Evolutionary conservation across 2,888 invertebrate genomes (phyloP).

Genomic region (Apoda limacodes): DNA sequence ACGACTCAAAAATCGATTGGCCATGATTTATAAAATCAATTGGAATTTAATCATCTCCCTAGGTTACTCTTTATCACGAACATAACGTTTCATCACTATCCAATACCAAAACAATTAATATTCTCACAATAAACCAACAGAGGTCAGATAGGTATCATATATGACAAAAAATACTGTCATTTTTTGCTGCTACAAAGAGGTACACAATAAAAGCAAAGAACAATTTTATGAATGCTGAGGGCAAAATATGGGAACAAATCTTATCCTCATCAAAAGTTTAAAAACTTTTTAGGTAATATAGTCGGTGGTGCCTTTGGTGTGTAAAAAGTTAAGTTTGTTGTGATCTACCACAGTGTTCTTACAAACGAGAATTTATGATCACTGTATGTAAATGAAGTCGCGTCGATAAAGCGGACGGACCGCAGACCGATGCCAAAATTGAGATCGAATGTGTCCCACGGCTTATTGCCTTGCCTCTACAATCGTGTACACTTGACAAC

Average conservation of each 20-base stretch:
- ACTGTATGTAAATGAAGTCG: slow-evolving; percentile 61
- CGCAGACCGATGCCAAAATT: neutral
- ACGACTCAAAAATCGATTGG: too few relatives aligned
- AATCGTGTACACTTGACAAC: slow-evolving; percentile 18
- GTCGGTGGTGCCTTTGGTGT: too few relatives aligned
- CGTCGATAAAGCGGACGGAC: neutral
- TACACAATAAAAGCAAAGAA: slow-evolving; percentile 67
- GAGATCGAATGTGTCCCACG: neutral
- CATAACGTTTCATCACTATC: too few relatives aligned
- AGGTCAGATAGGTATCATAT: slow-evolving; percentile 41
- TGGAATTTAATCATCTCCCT: too few relatives aligned
- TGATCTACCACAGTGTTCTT: too few relatives aligned
- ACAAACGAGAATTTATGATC: slow-evolving; percentile 68
- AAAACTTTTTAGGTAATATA: too few relatives aligned
- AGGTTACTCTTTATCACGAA: too few relatives aligned
- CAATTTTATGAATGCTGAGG: too few relatives aligned
- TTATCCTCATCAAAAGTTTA: too few relatives aligned
- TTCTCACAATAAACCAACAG: slow-evolving; percentile 56
- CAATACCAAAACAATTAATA: slow-evolving; percentile 55
- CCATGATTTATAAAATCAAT: too few relatives aligned
- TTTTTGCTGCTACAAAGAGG: slow-evolving; percentile 52
- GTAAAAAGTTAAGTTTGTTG: too few relatives aligned
- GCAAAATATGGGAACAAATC: too few relatives aligned
- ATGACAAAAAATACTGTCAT: slow-evolving; percentile 47
- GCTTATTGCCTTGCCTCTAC: neutral